phyloP scores from a whole-genome alignment of 2,113 vertebrate species.

The Bucco capensis region DNA sequence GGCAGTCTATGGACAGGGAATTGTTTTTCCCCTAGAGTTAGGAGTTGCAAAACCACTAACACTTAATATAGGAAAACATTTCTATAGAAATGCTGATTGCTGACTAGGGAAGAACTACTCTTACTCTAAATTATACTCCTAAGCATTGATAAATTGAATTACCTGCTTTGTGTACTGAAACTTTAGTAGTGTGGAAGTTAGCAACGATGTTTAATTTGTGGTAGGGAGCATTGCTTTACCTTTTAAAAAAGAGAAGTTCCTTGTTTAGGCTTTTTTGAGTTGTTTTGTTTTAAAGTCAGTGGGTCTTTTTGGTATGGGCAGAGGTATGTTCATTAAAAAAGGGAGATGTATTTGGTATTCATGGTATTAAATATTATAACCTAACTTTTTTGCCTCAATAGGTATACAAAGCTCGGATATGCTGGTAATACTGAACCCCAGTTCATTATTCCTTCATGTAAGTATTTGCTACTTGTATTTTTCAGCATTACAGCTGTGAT shows the following conservation, averaged over 20 bases:
- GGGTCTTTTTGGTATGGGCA: not conserved
- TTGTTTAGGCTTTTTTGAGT: too few relatives aligned
- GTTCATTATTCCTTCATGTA: conserved; percentile 98
- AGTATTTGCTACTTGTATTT: conserved; percentile 68
- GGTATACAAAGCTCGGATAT: conserved; percentile 97
- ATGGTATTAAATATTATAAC: not conserved
- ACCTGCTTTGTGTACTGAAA: not conserved
- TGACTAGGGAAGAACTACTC: not conserved
- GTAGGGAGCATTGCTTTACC: not conserved
- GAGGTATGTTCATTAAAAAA: not conserved
- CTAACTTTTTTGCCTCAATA: conserved; percentile 60
- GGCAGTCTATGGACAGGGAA: not conserved
- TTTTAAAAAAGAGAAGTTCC: not conserved
- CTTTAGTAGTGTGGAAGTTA: not conserved
- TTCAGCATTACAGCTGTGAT: not conserved
- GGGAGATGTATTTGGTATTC: not conserved
- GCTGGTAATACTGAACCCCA: conserved; percentile 98
- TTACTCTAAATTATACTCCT: not conserved
- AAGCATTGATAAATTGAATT: not conserved
- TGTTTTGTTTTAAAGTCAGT: too few relatives aligned
- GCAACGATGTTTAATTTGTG: not conserved
- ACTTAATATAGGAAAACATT: not conserved
- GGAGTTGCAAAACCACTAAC: not conserved
- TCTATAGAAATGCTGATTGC: not conserved
- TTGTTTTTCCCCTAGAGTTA: not conserved